Evolutionary conservation across 2,888 invertebrate genomes (phyloP).

Genomic region (Machimus atricapillus): DNA sequence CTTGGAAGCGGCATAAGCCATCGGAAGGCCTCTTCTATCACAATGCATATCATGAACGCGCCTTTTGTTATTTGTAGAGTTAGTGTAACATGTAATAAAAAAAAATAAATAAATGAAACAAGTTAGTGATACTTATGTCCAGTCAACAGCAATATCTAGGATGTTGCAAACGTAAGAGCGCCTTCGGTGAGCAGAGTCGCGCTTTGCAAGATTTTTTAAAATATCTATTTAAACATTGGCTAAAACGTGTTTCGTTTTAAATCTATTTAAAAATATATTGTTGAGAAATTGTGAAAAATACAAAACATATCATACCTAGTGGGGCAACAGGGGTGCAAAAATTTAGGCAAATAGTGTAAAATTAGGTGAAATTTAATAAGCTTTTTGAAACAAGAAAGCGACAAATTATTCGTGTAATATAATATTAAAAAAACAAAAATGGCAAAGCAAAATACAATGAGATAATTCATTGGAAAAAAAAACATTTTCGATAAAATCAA

Average conservation of each 20-base stretch:
- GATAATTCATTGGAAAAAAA: background rate
- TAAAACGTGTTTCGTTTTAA: background rate
- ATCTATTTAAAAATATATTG: background rate
- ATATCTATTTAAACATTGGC: background rate
- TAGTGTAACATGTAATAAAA: constrained; percentile 3
- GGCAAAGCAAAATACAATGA: background rate
- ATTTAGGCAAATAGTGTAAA: background rate
- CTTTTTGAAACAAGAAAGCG: background rate
- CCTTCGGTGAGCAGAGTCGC: background rate
- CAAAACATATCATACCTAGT: background rate
- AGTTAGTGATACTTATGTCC: constrained; percentile 26
- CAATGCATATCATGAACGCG: constrained; percentile 39
- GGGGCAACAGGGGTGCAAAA: background rate
- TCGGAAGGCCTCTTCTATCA: background rate
- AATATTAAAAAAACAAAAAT: background rate
- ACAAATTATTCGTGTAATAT: constrained; percentile 12
- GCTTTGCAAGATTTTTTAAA: background rate
- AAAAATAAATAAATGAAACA: background rate
- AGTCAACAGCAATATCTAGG: background rate
- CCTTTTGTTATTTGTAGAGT: constrained; percentile 34
- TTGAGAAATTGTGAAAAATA: background rate
- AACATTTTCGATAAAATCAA: background rate
- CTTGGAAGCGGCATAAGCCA: background rate
- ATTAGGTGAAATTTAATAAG: background rate
- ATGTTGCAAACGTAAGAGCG: constrained; percentile 17